Percentiles rank a stretch among this genome's conserved stretches.
Evolutionary conservation across 2,888 invertebrate species (phyloP).

Genomic region (Congeria kusceri): DNA sequence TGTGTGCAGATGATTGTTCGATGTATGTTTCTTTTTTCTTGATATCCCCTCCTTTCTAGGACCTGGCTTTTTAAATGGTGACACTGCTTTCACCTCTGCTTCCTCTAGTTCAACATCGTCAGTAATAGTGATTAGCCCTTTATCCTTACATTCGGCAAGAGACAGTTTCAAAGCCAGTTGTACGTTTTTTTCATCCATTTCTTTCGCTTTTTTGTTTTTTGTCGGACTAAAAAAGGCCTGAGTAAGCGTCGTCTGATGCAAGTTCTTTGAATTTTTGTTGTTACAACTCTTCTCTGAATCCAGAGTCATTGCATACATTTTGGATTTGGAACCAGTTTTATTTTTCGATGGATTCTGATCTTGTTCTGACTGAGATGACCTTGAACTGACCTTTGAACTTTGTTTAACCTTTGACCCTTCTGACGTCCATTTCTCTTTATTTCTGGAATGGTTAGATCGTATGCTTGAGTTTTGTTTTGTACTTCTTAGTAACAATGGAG

Average conservation of each 20-base stretch:
- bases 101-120: not conserved
- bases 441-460: not conserved
- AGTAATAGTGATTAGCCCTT: not conserved
- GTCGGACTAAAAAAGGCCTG: constrained; percentile 63
- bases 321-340: not conserved
- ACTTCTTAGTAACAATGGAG: constrained; percentile 19
- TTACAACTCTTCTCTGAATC: not conserved
- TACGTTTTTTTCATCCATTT: constrained; percentile 43
- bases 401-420: constrained; percentile 19
- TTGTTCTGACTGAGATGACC: constrained; percentile 9
- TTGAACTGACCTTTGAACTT: constrained; percentile 11
- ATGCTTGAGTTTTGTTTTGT: not conserved
- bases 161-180: constrained; percentile 61
- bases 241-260: constrained; percentile 69
- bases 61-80: constrained; percentile 25
- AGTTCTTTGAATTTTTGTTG: constrained; percentile 12
- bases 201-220: constrained; percentile 3
- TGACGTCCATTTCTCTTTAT: not conserved
- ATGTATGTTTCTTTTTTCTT: not conserved
- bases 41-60: constrained; percentile 2
- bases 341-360: constrained; percentile 8
- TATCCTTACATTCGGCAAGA: constrained; percentile 29
- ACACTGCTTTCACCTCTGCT: not conserved
- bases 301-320: too few relatives aligned
- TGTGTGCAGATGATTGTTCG: not conserved